Conservation (phyloP, 2,888 invertebrate species). For the Lottia scabra region DNA sequence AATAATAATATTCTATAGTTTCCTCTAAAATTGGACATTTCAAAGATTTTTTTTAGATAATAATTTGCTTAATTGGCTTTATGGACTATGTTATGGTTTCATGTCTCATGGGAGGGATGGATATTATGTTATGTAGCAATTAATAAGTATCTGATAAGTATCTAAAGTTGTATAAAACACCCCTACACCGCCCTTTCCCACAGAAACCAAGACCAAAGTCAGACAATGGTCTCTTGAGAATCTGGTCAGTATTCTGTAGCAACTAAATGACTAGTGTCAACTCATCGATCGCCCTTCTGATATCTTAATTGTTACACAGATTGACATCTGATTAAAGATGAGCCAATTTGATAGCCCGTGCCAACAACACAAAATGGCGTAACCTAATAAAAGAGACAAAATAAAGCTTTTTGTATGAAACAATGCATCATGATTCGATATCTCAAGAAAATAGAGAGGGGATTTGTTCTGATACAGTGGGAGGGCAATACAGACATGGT, state of each 20-base stretch:
- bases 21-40: no score
- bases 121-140: no score
- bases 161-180: no score
- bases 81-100: no score
- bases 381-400: constrained; percentile 1
- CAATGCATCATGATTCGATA: background rate
- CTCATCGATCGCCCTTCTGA: background rate
- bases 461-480: constrained; percentile 6
- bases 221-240: constrained; percentile 1
- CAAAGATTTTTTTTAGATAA: no score
- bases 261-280: background rate
- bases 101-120: no score
- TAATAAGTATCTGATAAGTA: no score
- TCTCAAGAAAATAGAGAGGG: background rate
- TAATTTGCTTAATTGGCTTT: no score
- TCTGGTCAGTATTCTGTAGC: background rate
- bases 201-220: no score
- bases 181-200: no score
- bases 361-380: constrained; percentile 2
- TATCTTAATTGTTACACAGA: constrained; percentile 1
- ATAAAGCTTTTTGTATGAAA: background rate
- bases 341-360: constrained; percentile 7
- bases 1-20: no score
- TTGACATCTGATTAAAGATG: constrained; percentile 3
- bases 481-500: background rate